Evolutionary conservation across 2,113 vertebrate genomes (phyloP).

Genomic region (Aix galericulata): DNA sequence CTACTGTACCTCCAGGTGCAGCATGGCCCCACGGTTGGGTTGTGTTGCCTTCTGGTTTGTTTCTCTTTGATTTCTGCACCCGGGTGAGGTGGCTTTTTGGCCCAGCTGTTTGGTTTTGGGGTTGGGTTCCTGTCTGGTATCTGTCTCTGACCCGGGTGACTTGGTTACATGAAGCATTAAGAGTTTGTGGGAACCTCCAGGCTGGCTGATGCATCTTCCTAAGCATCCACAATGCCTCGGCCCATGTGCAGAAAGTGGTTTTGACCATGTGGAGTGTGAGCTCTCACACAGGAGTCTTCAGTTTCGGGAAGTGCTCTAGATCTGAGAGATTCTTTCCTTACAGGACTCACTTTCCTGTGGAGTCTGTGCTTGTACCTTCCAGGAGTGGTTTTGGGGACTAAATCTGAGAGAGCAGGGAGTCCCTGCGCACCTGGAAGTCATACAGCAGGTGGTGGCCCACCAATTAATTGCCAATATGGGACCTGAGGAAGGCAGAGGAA

Average conservation of each 20-base stretch:
- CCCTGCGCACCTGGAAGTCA: neutral
- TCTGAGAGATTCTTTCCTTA: neutral
- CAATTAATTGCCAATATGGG: neutral
- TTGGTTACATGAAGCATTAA: neutral
- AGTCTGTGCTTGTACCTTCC: neutral
- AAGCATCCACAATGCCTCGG: neutral
- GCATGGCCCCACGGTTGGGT: neutral
- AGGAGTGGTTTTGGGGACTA: neutral
- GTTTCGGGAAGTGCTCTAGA: neutral
- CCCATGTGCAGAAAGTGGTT: neutral
- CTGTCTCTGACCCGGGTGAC: neutral
- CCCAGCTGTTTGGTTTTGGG: neutral
- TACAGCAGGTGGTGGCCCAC: neutral
- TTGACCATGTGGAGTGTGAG: neutral
- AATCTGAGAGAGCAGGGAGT: neutral
- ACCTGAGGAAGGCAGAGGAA: neutral
- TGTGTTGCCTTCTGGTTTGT: neutral
- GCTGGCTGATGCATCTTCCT: neutral
- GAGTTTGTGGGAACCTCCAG: accelerated
- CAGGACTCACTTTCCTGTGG: neutral
- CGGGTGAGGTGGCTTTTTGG: neutral
- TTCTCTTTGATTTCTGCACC: neutral
- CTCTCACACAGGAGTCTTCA: neutral
- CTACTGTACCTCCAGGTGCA: neutral
- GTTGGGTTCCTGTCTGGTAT: neutral